Conservation (phyloP, 2,797 vertebrate species). For the Euphonia xanthogaster region DNA sequence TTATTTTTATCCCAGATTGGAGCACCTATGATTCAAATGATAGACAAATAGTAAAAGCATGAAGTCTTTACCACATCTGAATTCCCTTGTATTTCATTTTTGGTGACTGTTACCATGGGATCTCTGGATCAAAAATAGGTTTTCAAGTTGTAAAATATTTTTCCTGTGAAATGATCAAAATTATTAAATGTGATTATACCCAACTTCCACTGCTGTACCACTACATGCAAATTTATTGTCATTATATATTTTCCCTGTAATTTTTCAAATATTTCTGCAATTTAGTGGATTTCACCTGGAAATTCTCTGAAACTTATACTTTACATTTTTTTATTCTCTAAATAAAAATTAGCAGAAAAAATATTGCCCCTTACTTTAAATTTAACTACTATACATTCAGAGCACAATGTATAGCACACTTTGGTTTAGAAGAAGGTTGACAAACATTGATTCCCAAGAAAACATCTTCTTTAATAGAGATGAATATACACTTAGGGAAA, state of each 20-base stretch:
- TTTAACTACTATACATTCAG: background rate
- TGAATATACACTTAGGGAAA: background rate
- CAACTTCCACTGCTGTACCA: background rate
- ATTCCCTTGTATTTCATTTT: background rate
- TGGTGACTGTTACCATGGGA: background rate
- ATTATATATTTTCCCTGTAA: background rate
- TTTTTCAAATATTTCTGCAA: background rate
- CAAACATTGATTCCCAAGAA: background rate
- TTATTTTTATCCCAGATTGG: slow-evolving; percentile 37
- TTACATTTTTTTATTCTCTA: background rate
- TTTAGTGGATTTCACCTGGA: background rate
- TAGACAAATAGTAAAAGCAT: background rate
- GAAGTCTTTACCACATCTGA: background rate
- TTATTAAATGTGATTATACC: background rate
- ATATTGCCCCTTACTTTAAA: background rate
- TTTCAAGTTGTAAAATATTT: background rate
- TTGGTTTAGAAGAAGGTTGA: background rate
- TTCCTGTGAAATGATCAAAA: background rate
- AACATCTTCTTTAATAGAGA: background rate
- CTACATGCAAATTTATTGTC: background rate
- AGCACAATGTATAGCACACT: background rate
- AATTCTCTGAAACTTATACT: background rate
- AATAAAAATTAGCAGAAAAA: background rate
- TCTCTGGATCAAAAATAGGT: background rate
- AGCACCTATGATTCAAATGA: slow-evolving; percentile 13